A percentile compares a stretch with the other conserved stretches of the same genome.
These are phyloP conservation scores for Aporrectodea caliginosa DNA, from an alignment of 1,140 invertebrate species.

Conservation along the genomic window DNA sequence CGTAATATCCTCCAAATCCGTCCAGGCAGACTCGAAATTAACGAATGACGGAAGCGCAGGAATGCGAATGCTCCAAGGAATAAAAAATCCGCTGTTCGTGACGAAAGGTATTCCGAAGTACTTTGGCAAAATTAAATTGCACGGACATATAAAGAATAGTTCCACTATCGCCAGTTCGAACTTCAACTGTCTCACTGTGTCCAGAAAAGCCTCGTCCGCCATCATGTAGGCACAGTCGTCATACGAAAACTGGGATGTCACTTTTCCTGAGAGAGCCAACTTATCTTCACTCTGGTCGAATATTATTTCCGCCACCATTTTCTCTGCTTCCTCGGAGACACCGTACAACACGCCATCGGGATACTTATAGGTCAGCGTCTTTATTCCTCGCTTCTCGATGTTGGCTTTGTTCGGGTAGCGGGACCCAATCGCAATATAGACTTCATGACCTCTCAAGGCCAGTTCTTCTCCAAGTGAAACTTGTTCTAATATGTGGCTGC, in stretches of 20 bases:
- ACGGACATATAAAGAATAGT: background rate
- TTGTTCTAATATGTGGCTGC: constrained; percentile 23
- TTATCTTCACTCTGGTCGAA: background rate
- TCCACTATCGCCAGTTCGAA: constrained; percentile 39
- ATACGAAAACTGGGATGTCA: background rate
- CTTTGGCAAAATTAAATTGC: background rate
- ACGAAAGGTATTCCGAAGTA: background rate
- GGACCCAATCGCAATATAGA: background rate
- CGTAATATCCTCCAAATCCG: background rate
- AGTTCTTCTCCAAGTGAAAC: constrained; percentile 8
- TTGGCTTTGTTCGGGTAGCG: background rate
- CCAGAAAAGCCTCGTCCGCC: background rate
- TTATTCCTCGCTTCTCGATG: background rate
- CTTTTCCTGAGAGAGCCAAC: background rate
- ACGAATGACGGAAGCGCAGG: background rate
- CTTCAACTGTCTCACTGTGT: constrained; percentile 27
- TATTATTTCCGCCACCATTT: background rate
- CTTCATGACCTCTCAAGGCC: background rate
- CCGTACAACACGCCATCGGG: background rate
- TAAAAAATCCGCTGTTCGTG: too few relatives aligned
- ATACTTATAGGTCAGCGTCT: background rate
- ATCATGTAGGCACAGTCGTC: background rate
- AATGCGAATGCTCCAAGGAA: background rate
- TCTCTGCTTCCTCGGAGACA: background rate
- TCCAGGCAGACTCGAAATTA: background rate